phyloP scores from a whole-genome alignment of 2,113 vertebrate species.

The Halichoerus grypus region DNA sequence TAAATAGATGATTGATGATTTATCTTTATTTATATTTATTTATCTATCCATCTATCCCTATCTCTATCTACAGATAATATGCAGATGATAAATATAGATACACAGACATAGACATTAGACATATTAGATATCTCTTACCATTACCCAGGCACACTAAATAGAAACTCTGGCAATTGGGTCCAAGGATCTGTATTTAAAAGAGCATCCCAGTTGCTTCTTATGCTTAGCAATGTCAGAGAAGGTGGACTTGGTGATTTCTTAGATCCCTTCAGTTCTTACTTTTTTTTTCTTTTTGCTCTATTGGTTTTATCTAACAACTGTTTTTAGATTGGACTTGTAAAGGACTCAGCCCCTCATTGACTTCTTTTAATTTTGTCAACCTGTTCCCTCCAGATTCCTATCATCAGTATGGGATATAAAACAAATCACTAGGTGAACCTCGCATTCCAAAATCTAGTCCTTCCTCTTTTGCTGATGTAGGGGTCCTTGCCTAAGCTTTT shows the following conservation, averaged over 20 bases:
- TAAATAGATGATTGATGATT: neutral
- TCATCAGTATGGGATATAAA: neutral
- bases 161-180: neutral
- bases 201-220: neutral
- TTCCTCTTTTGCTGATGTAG: neutral
- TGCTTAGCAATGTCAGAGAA: neutral
- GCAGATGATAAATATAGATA: neutral
- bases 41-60: neutral
- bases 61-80: neutral
- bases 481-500: neutral
- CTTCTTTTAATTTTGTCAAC: neutral
- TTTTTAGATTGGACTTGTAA: neutral
- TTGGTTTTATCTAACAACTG: neutral
- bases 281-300: neutral
- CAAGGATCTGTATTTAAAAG: neutral
- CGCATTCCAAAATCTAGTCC: neutral
- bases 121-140: neutral
- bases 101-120: neutral
- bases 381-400: neutral
- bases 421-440: neutral
- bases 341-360: neutral
- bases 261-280: neutral
- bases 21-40: neutral
- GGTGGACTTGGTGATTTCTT: neutral
- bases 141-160: neutral